Conservation (phyloP, 2,797 vertebrate genomes). For the Columba guinea region DNA sequence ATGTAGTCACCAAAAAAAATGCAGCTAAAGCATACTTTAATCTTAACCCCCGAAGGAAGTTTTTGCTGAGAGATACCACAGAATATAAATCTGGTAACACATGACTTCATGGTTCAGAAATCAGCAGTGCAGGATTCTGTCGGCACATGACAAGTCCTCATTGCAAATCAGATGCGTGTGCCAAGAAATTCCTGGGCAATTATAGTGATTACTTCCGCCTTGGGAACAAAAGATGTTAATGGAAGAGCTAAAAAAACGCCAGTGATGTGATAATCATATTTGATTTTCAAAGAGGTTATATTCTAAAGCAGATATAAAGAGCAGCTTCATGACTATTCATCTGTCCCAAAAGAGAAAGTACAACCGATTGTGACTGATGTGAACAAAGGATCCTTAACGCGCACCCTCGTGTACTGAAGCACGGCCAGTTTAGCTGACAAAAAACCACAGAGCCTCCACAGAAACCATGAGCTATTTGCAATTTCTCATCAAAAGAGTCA, state of each 20-base stretch:
- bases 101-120: slow-evolving; percentile 56
- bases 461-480: slow-evolving; percentile 10
- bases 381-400: background rate
- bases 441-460: slow-evolving; percentile 9
- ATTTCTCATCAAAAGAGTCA: slow-evolving; percentile 1
- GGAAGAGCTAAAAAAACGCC: slow-evolving; percentile 26
- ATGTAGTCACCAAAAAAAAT: background rate
- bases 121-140: slow-evolving; percentile 39
- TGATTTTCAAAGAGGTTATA: slow-evolving; percentile 10
- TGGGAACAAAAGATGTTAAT: slow-evolving; percentile 60
- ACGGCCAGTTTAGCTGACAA: background rate
- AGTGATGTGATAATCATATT: background rate
- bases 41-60: background rate
- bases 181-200: slow-evolving; percentile 73
- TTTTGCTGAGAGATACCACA: background rate
- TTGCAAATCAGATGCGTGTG: slow-evolving; percentile 48
- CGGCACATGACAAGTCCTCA: slow-evolving; percentile 58
- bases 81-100: slow-evolving; percentile 23
- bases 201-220: slow-evolving; percentile 45
- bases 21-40: background rate
- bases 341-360: slow-evolving; percentile 25
- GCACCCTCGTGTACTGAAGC: background rate
- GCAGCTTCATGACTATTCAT: background rate
- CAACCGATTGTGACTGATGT: background rate
- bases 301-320: slow-evolving; percentile 11